Evolutionary conservation across 2,797 vertebrate species (phyloP).

Genomic region (Tokudaia muenninki): DNA sequence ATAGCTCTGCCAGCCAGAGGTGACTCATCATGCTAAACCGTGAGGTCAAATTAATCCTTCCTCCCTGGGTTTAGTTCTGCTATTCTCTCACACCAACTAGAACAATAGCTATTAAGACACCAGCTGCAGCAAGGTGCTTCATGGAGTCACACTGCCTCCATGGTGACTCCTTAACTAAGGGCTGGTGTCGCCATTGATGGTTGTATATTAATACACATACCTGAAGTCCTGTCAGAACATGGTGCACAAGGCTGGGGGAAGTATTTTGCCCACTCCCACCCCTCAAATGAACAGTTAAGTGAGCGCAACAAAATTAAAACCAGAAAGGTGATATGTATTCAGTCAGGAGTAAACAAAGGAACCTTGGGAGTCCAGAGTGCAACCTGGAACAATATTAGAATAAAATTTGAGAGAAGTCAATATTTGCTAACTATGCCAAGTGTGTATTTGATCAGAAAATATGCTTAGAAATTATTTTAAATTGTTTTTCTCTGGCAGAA

Average conservation of each 20-base stretch:
- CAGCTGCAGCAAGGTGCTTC: not conserved
- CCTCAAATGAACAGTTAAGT: not conserved
- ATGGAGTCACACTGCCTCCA: not conserved
- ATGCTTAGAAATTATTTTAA: constrained; percentile 72
- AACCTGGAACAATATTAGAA: constrained; percentile 52
- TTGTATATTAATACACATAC: no score
- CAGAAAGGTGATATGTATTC: not conserved
- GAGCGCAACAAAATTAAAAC: constrained; percentile 35
- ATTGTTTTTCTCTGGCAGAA: constrained; percentile 63
- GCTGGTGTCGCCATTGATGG: no score
- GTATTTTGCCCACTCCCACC: not conserved
- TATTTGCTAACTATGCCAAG: constrained; percentile 64
- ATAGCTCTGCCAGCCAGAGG: not conserved
- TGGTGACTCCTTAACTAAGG: not conserved
- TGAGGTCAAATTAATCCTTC: not conserved
- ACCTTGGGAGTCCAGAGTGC: not conserved
- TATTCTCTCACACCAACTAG: not conserved
- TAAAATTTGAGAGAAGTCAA: constrained; percentile 68
- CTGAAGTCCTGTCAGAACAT: not conserved
- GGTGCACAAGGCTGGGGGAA: no score
- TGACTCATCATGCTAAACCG: not conserved
- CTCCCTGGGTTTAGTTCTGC: not conserved
- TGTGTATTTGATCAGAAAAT: constrained; percentile 72
- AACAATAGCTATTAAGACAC: not conserved
- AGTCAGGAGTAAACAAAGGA: constrained; percentile 8